Evolutionary conservation across 2,797 vertebrate species (phyloP), one percentile per base, ranked within the genome.

Genomic region (Clarias laeviceps): DNA sequence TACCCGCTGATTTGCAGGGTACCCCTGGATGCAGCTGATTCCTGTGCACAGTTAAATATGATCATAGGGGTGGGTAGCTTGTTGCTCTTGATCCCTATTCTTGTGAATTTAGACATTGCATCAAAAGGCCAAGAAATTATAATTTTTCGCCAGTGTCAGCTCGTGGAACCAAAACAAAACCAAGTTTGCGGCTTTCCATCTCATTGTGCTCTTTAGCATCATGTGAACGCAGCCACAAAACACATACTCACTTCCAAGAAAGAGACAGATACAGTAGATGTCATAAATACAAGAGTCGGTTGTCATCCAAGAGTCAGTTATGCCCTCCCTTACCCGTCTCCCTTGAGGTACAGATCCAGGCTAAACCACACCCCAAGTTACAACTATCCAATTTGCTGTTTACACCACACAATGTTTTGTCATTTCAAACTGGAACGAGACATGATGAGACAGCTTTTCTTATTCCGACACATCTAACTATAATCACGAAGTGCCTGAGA

Each of bases 91-190:
- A 20, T 29, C n/a, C 8, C 22, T 64, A 45, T 80, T 64, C 24
- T 27, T 80, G 24, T 1, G 8, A 80, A 27, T 80, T 64, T 22
- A 45, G 20, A 80, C 22, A 45, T 45, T 5, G 5, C 24, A 4
- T 45, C 24, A 80, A 80, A 78, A 2, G 20, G 32, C 57, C 37
- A 78, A 80, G n/a, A 80, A 15, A 45, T 5, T 3, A 45, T 50
- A 9, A 9, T 29, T 15, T 80, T 66, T 81, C 27, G 32, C 62
- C 27, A 66, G 62, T 22, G 40, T 81, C 79, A 81, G 79, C 79
- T 81, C 40, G 40, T 66, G 79, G 79, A 66, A 29, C 68, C 3
- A 0, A 61, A 82, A 72, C 56, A 18, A 82, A 82, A 82, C 80
- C 80, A n/a, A 57, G 50, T 40, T 50, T 29, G 37, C 9, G 78